A percentile compares a stretch with the other conserved stretches of the same genome.
phyloP scores from a whole-genome alignment of 2,113 vertebrate species.

The Riparia riparia region DNA sequence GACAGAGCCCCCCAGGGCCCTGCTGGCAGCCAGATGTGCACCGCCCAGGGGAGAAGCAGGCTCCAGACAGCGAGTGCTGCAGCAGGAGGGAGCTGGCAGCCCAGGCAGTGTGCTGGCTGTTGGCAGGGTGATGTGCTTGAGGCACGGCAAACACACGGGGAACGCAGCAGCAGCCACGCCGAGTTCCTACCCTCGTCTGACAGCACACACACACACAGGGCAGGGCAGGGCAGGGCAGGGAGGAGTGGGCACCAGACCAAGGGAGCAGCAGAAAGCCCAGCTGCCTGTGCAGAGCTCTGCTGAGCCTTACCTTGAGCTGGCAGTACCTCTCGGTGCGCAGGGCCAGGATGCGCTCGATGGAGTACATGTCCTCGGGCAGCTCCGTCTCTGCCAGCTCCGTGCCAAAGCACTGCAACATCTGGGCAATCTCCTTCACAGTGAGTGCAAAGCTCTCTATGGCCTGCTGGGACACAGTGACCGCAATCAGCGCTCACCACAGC shows the following conservation, averaged over 20 bases:
- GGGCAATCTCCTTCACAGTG: slow-evolving; percentile 95
- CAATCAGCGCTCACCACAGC: background rate
- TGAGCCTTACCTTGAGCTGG: slow-evolving; percentile 86
- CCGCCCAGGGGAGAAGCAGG: accelerated
- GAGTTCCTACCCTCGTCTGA: background rate
- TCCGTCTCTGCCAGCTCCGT: slow-evolving; percentile 91
- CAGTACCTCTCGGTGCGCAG: slow-evolving; percentile 87
- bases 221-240: background rate
- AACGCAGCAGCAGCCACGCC: background rate
- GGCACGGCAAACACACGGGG: background rate
- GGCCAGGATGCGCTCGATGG: slow-evolving; percentile 85
- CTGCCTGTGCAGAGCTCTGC: accelerated
- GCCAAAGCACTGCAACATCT: slow-evolving; percentile 93
- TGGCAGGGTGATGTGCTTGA: background rate
- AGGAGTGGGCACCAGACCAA: background rate
- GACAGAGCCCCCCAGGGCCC: background rate
- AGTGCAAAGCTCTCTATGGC: slow-evolving; percentile 97
- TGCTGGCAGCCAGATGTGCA: accelerated
- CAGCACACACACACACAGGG: accelerated
- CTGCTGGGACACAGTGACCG: slow-evolving; percentile 69
- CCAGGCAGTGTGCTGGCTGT: background rate
- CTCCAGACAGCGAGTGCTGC: background rate
- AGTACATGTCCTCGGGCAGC: slow-evolving; percentile 82
- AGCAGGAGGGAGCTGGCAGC: background rate
- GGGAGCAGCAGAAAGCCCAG: background rate